Base-by-base conservation (phyloP, 1,140 invertebrate species). In the Eubasilissa regina region DNA sequence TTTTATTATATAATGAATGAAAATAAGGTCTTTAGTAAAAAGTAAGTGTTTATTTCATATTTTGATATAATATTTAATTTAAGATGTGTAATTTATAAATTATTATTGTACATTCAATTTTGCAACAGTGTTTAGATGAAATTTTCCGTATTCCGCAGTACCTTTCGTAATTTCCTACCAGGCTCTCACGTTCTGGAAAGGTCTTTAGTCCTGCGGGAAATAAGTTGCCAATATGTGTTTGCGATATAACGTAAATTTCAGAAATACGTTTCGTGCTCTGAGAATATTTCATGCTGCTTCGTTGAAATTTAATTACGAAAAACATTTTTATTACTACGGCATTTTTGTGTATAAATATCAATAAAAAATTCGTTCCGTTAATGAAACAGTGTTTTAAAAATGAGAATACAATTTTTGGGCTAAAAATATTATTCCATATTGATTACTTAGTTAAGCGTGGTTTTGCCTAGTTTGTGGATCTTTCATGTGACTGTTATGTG, bases 181-280 rank as follows among this genome's bases (percentile, higher is more conserved):
- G 45, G 66, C 66, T 70, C 66, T 70, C 66, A 51, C 47, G 17
- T 48, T 10, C 66, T 74, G 70, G 70, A 74, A 48, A 74, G 70
- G 70, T 74, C 70, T 73, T 70, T 43, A 56, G 77, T 81, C 80
- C 80, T 81, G 47, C 80, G 80, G 80, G 80, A 81, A 81, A 81
- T 81, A 81, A 81, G 77, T 81, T 66, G 77, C 80, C 77, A 70
- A 81, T 81, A 81, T 81, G 58, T 72, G 72, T 74, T 74, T 74
- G 70, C 70, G 70, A 81, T 80, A 80, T 73, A 76, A 80, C 73
- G 74, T 53, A 58, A 80, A 81, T 74, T 80, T 81, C 70, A 55
- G 75, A 47, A 73, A 81, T 75, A 81, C 73, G 60, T 78, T 78
- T 58, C 43, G 68, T 12, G 53, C 70, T 11, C 47, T 17, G 70